Conservation (phyloP, 2,113 vertebrate species). For the Oreochromis niloticus region DNA sequence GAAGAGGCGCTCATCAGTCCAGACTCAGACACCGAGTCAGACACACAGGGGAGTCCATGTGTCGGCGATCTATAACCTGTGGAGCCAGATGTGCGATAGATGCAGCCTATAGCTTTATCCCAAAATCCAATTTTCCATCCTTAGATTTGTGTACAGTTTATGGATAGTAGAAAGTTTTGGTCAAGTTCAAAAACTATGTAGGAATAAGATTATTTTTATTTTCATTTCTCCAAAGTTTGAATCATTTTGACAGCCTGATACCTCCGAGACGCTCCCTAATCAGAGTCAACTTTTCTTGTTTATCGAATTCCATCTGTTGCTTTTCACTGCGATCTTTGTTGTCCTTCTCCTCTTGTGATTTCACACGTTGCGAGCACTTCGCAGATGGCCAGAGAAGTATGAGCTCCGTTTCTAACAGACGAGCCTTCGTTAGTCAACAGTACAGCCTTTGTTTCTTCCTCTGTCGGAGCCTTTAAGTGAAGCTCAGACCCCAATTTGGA, state of each 20-base stretch:
- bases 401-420: background rate
- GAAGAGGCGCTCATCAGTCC: background rate
- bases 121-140: background rate
- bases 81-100: background rate
- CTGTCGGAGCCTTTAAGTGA: background rate
- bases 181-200: background rate
- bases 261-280: background rate
- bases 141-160: background rate
- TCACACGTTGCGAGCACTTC: background rate
- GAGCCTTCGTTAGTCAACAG: background rate
- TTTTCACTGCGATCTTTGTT: background rate
- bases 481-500: background rate
- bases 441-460: background rate
- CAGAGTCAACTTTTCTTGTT: background rate
- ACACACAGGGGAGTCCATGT: background rate
- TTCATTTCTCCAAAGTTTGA: background rate
- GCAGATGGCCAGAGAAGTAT: background rate
- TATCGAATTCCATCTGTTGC: background rate
- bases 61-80: background rate
- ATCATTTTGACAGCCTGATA: background rate
- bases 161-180: background rate
- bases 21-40: background rate
- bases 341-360: background rate
- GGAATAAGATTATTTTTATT: background rate
- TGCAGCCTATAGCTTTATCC: background rate